Percentiles rank a stretch among this genome's conserved stretches.
Conservation (phyloP, 2,888 invertebrate species). For the Rhodophaea formosa region DNA sequence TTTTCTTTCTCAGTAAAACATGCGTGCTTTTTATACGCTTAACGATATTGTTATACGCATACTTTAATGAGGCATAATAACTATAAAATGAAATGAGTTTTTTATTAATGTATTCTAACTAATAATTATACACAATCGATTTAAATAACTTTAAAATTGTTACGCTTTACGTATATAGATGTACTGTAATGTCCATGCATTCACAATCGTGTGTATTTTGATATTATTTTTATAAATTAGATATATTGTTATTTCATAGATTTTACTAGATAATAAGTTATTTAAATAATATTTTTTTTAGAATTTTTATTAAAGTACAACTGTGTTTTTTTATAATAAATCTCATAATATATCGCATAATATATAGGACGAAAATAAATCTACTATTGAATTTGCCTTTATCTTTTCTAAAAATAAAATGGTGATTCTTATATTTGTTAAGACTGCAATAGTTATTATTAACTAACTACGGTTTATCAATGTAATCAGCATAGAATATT, state of each 20-base stretch:
- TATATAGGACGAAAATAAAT: neutral
- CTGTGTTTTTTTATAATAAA: neutral
- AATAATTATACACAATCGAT: no score
- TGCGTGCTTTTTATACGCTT: conserved; percentile 4
- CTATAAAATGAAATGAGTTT: conserved; percentile 2
- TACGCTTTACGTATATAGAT: neutral
- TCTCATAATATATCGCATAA: conserved; percentile 14
- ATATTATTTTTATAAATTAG: conserved; percentile 4
- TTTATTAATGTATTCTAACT: neutral
- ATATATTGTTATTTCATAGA: conserved; percentile 16
- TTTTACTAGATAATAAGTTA: conserved; percentile 17
- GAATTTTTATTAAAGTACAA: conserved; percentile 15
- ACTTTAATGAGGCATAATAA: neutral
- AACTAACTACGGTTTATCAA: no score
- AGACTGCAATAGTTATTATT: no score
- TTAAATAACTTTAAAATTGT: neutral
- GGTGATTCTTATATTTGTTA: no score
- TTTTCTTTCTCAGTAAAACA: neutral
- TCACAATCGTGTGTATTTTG: conserved; percentile 9
- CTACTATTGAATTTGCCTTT: neutral
- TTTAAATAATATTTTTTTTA: conserved; percentile 9
- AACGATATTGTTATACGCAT: neutral
- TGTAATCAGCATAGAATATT: no score
- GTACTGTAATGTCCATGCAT: conserved; percentile 2
- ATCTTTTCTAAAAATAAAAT: no score